phyloP scores from a whole-genome alignment of 2,113 vertebrate species.

The Cephalopholis sonnerati region DNA sequence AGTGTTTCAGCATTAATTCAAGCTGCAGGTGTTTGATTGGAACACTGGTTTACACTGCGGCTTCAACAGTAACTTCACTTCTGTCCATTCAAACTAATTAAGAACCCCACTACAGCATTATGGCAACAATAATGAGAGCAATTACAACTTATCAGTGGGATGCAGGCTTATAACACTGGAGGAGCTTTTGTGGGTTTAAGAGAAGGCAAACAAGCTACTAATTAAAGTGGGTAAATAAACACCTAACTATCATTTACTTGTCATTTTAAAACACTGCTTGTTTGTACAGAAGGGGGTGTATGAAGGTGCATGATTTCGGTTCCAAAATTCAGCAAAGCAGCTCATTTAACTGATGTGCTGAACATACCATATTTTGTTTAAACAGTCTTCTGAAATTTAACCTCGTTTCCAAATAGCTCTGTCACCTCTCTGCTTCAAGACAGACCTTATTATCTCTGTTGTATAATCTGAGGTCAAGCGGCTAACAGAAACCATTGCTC shows the following conservation, averaged over 20 bases:
- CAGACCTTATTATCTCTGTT: neutral
- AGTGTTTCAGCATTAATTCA: neutral
- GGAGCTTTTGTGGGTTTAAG: neutral
- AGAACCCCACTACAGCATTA: neutral
- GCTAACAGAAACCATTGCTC: slow-evolving; percentile 3
- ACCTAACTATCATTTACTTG: neutral
- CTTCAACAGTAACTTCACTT: neutral
- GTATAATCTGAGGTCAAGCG: neutral
- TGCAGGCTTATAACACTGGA: neutral
- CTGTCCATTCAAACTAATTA: neutral
- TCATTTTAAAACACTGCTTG: neutral
- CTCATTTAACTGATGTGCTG: neutral
- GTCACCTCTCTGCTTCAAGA: neutral
- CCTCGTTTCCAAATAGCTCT: neutral
- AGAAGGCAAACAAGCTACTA: slow-evolving; percentile 5
- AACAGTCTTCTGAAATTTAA: too few relatives aligned
- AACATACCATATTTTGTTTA: neutral
- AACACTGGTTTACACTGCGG: neutral
- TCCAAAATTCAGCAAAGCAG: neutral
- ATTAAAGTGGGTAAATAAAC: slow-evolving; percentile 5
- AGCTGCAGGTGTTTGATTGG: neutral
- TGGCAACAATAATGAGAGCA: slow-evolving; percentile 5
- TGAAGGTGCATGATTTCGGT: neutral
- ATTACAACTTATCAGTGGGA: neutral
- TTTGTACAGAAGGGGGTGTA: neutral